phyloP scores from a whole-genome alignment of 37 sponge, comb jelly and placozoan species.

The Tethya wilhelma region DNA sequence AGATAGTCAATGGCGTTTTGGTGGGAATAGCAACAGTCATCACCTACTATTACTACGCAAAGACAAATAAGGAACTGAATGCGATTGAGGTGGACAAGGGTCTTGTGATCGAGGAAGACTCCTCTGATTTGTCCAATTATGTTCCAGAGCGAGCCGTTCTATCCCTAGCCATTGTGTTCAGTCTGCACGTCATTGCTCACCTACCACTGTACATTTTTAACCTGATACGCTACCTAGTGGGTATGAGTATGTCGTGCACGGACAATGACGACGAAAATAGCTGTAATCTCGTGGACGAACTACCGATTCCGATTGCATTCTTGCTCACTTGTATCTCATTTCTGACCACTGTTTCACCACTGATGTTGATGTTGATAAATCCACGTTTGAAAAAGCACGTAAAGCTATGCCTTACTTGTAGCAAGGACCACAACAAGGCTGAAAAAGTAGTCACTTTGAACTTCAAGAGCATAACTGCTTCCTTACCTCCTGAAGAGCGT shows the following conservation, averaged over 20 bases:
- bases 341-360: slow-evolving; percentile 3
- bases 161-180: neutral
- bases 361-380: neutral
- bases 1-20: neutral
- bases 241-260: neutral
- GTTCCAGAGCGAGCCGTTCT: neutral
- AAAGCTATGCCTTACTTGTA: neutral
- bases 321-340: neutral
- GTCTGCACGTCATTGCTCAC: neutral
- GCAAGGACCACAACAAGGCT: neutral
- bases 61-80: neutral
- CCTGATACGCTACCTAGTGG: neutral
- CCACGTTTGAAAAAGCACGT: neutral
- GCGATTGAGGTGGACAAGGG: neutral
- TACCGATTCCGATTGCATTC: neutral
- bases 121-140: neutral
- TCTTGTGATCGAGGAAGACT: neutral
- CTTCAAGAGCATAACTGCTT: too few relatives aligned
- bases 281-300: neutral
- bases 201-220: neutral
- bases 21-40: neutral
- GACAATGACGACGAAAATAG: neutral
- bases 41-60: neutral
- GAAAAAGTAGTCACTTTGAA: too few relatives aligned
- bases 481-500: too few relatives aligned